phyloP scores from a whole-genome alignment of 2,113 vertebrate species.

The Neoarius graeffei region DNA sequence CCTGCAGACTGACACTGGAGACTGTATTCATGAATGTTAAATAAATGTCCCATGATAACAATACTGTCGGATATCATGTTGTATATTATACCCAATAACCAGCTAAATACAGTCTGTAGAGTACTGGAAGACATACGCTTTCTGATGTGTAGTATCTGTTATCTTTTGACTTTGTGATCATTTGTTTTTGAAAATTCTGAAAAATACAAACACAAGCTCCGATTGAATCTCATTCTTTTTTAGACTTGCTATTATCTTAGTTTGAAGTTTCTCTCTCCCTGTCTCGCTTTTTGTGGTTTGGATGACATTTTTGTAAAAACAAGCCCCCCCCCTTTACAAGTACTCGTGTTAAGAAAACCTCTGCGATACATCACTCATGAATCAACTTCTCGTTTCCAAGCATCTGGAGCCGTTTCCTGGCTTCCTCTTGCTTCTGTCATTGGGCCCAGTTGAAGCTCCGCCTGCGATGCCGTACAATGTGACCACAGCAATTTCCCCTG shows the following conservation, averaged over 20 bases:
- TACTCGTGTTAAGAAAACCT: conserved; percentile 52
- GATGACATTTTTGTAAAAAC: conserved; percentile 44
- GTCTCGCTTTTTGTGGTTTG: conserved; percentile 36
- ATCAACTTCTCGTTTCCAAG: conserved; percentile 39
- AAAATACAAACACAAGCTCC: not conserved
- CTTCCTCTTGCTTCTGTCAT: conserved; percentile 48
- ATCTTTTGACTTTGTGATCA: not conserved
- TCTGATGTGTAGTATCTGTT: not conserved
- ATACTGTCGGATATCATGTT: not conserved
- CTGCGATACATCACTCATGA: conserved; percentile 56
- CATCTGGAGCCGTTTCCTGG: conserved; percentile 49
- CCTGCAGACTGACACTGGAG: not conserved
- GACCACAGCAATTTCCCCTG: conserved; percentile 34
- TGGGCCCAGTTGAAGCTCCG: conserved; percentile 16
- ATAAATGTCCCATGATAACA: not conserved
- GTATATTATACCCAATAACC: not conserved
- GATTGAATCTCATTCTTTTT: not conserved
- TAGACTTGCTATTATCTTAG: not conserved
- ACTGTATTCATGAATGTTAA: not conserved
- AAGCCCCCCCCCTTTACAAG: conserved; percentile 14
- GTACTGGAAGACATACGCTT: not conserved
- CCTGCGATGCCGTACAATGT: not conserved
- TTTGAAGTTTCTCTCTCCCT: conserved; percentile 2
- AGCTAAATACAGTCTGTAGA: not conserved
- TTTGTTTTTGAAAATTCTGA: not conserved